phyloP scores from a whole-genome alignment of 2,113 vertebrate genomes.

The Saccopteryx bilineata region DNA sequence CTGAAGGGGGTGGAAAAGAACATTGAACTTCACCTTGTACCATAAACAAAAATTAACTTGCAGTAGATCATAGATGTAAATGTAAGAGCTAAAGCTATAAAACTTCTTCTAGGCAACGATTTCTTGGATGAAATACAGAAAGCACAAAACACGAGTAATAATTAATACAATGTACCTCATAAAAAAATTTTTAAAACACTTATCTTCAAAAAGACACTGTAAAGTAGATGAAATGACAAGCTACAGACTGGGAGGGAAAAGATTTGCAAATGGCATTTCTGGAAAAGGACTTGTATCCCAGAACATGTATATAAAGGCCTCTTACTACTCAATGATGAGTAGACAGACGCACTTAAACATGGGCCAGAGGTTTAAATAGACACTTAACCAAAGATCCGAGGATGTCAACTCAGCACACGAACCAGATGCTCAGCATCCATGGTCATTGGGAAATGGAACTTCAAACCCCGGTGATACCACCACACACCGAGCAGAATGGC shows the following conservation, averaged over 20 bases:
- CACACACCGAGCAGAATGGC: fast-evolving
- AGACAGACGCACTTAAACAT: not conserved
- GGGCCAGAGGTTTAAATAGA: not conserved
- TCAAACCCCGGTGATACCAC: not conserved
- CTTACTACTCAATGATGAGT: not conserved
- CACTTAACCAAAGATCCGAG: not conserved
- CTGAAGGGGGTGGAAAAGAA: not conserved
- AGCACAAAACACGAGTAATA: slow-evolving; percentile 16
- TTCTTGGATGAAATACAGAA: slow-evolving; percentile 57
- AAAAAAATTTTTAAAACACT: not conserved
- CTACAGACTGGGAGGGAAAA: not conserved
- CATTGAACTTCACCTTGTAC: slow-evolving; percentile 51
- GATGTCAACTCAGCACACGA: not conserved
- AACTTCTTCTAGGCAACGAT: slow-evolving; percentile 27
- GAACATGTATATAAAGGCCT: not conserved
- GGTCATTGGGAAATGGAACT: not conserved
- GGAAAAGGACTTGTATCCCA: not conserved
- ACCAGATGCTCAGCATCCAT: not conserved
- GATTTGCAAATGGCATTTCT: not conserved
- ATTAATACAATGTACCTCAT: slow-evolving; percentile 48
- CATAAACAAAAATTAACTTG: slow-evolving; percentile 73
- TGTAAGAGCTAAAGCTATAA: slow-evolving; percentile 2
- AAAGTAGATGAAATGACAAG: slow-evolving; percentile 40
- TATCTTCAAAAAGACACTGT: not conserved
- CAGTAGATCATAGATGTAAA: slow-evolving; percentile 3